phyloP scores from a whole-genome alignment of 2,888 invertebrate genomes.

The Nineta flava region DNA sequence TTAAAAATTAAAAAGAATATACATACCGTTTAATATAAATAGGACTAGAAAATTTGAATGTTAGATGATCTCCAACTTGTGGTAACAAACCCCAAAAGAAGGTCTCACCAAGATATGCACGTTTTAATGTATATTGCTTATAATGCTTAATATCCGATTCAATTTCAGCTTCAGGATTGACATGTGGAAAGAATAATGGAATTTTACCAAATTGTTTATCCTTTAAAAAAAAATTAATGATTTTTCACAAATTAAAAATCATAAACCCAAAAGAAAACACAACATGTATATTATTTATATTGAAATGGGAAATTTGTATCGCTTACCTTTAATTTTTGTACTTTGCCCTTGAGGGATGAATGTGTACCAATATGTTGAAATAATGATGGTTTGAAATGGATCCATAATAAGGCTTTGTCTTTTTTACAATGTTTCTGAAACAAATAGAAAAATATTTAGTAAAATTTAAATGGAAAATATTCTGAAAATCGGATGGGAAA shows the following conservation, averaged over 20 bases:
- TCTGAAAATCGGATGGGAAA: too few relatives aligned
- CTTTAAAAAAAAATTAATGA: conserved; percentile 28
- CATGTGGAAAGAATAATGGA: conserved; percentile 60
- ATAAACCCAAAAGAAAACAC: background rate
- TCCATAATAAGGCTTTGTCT: conserved; percentile 61
- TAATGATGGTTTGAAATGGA: conserved; percentile 76
- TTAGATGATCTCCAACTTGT: conserved; percentile 61
- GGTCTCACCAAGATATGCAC: conserved; percentile 72
- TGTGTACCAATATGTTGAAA: conserved; percentile 94
- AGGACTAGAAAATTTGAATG: conserved; percentile 65
- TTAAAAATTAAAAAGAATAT: background rate
- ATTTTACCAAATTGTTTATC: conserved; percentile 80
- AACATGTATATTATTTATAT: too few relatives aligned
- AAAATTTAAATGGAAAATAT: too few relatives aligned
- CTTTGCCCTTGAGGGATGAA: conserved; percentile 90
- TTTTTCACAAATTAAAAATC: background rate
- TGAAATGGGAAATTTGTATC: background rate
- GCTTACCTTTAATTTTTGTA: conserved; percentile 79
- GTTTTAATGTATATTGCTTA: conserved; percentile 57
- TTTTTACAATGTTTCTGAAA: conserved; percentile 71
- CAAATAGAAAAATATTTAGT: conserved; percentile 4
- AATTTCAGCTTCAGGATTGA: conserved; percentile 55
- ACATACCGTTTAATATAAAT: conserved; percentile 48
- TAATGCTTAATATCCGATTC: conserved; percentile 63
- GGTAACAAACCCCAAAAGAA: conserved; percentile 89